phyloP scores from a whole-genome alignment of 2,888 invertebrate species.

The Cephus pulcher region DNA sequence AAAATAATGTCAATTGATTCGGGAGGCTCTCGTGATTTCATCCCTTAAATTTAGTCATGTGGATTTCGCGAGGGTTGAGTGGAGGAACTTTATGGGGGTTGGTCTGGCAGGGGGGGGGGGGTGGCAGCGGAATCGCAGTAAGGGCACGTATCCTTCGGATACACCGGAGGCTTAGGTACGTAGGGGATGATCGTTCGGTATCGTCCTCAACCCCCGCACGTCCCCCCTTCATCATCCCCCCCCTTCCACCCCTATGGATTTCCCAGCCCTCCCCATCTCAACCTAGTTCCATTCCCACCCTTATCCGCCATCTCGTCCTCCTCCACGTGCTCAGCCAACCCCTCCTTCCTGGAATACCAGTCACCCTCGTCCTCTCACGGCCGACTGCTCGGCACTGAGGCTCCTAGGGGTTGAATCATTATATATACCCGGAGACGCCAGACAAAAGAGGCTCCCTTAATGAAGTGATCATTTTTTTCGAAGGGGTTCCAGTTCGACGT shows the following conservation, averaged over 20 bases:
- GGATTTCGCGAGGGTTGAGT: not conserved
- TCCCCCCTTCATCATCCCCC: not conserved
- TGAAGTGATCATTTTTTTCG: slow-evolving; percentile 21
- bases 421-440: slow-evolving; percentile 4
- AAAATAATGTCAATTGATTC: not conserved
- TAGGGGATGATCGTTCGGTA: slow-evolving; percentile 7
- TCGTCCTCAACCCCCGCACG: not conserved
- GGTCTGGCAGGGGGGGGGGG: not conserved
- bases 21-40: not conserved
- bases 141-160: slow-evolving; percentile 18
- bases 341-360: not conserved
- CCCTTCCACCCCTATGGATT: not conserved
- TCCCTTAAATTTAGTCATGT: not conserved
- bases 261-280: slow-evolving; percentile 6
- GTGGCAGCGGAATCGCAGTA: slow-evolving; percentile 24
- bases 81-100: too few relatives aligned
- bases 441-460: slow-evolving; percentile 18
- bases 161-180: slow-evolving; percentile 18
- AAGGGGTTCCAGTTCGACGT: not conserved
- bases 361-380: slow-evolving; percentile 11
- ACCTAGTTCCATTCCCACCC: not conserved
- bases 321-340: slow-evolving; percentile 8
- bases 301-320: slow-evolving; percentile 2
- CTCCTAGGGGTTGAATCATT: slow-evolving; percentile 22
- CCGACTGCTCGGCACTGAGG: slow-evolving; percentile 5